phyloP scores from a whole-genome alignment of 37 sponge, comb jelly and placozoan species.

The Cliona cf. orientalis region DNA sequence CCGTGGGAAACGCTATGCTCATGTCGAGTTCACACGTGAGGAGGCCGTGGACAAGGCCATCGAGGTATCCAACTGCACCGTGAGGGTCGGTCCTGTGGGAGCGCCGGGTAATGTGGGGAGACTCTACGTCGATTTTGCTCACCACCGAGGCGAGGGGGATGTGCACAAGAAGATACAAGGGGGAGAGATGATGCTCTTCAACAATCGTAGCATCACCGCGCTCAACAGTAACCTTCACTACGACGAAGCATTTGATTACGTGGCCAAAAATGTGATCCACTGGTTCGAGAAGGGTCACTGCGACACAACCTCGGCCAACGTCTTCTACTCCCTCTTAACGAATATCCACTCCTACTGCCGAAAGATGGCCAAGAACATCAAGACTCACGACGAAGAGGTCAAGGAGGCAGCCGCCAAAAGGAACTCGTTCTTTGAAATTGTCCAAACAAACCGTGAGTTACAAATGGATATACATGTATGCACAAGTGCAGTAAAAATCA shows the following conservation, averaged over 20 bases:
- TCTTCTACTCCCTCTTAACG: slow-evolving; percentile 72
- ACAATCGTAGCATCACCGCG: slow-evolving; percentile 3
- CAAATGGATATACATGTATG: no score
- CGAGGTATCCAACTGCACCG: slow-evolving; percentile 28
- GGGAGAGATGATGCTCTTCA: slow-evolving; percentile 41
- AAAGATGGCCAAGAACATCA: slow-evolving; percentile 58
- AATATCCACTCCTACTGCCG: slow-evolving; percentile 32
- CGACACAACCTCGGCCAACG: slow-evolving; percentile 23
- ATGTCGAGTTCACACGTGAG: slow-evolving; percentile 56
- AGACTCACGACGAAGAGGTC: slow-evolving; percentile 32
- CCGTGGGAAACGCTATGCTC: slow-evolving; percentile 50
- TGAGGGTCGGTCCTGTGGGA: slow-evolving; percentile 51
- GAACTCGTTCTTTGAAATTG: slow-evolving; percentile 9
- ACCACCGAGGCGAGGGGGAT: slow-evolving; percentile 26
- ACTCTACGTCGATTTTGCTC: slow-evolving; percentile 75
- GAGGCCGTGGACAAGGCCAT: slow-evolving; percentile 60
- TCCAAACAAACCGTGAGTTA: slow-evolving; percentile 43
- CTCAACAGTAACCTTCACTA: slow-evolving; percentile 56
- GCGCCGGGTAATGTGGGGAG: slow-evolving; percentile 19
- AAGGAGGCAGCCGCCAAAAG: slow-evolving; percentile 3
- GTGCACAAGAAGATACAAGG: slow-evolving; percentile 16
- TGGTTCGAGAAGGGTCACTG: slow-evolving; percentile 71
- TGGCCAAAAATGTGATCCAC: slow-evolving; percentile 48
- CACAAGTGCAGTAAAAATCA: no score
- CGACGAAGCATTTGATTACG: slow-evolving; percentile 47